Evolutionary conservation across 1,140 invertebrate species (phyloP), one percentile per base, ranked within the genome.

Genomic region (Diachasma alloeum): DNA sequence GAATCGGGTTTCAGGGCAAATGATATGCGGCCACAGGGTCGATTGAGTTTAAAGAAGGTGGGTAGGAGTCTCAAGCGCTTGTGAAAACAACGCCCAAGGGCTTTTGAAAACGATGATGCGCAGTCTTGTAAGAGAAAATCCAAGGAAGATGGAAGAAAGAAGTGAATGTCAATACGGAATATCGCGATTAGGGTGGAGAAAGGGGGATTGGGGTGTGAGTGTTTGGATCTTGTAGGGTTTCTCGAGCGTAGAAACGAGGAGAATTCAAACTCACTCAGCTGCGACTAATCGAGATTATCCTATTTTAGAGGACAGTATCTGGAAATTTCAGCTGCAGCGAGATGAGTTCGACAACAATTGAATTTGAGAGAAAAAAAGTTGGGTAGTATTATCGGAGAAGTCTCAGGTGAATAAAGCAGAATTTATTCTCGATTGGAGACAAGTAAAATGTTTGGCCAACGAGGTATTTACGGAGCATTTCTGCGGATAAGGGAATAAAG

Each of bases 1-100:
- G 83, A 80, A 82, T 85, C 78, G 83, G 70, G 81, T 86, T 85
- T 83, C 85, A 82, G 82, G 24, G 81, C 78, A 81, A 80, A 82
- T 83, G 82, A 85, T 85, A 85, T 78, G 75, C 80, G 76, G 22
- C 67, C 77, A 63, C 72, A 48, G 39, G 46, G 19, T 42, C 71
- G 79, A 80, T 80, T 74, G 76, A 80, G 76, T 80, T 80, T 78
- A 31, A 75, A 74, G 78, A 72, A 74, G 67, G 75, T 15, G 15
- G 46, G 56, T 19, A 46, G 67, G 15, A 39, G 67, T 80, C 80
- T 80, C 63, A 76, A 79, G 59, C 75, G 75, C 59, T 74, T 76
- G 73, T 79, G 78, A 81, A 83, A 84, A 83, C 82, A 85, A 83
- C 78, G 81, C 75, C 77, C 71, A 66, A 68, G 78, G 80, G 80